Conservation (phyloP, 2,797 vertebrate species). For the Limosa lapponica region DNA sequence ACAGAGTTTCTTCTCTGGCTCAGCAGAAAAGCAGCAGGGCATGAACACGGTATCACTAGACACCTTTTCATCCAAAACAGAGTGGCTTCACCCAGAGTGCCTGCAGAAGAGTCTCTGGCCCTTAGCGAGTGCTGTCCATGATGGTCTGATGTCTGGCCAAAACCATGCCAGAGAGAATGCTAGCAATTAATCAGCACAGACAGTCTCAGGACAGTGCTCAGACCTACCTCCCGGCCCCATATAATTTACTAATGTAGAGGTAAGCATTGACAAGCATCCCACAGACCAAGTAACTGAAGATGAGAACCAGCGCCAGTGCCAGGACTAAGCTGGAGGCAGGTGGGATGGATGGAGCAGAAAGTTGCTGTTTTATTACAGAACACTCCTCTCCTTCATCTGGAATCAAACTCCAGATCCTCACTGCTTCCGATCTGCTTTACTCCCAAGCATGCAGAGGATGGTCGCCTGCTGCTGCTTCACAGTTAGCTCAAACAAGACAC, state of each 20-base stretch:
- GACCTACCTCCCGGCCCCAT: background rate
- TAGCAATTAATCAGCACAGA: background rate
- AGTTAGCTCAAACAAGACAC: background rate
- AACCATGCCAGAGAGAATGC: background rate
- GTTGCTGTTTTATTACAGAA: background rate
- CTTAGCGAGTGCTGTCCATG: background rate
- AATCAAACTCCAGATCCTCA: background rate
- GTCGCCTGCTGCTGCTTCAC: background rate
- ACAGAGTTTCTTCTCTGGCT: background rate
- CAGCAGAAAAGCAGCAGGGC: background rate
- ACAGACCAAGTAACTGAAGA: background rate
- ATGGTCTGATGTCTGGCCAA: background rate
- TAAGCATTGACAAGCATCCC: background rate
- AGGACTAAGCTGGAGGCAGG: background rate
- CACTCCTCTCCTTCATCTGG: background rate
- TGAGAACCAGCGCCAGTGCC: background rate
- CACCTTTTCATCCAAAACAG: background rate
- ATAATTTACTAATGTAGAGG: background rate
- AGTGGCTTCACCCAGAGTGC: background rate
- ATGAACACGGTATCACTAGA: background rate
- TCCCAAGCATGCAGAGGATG: accelerated
- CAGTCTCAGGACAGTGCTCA: background rate
- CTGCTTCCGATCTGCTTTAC: background rate
- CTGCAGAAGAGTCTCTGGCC: background rate
- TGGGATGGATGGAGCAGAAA: background rate